Conservation (phyloP, 2,113 vertebrate genomes). For the Corythornis cristatus region DNA sequence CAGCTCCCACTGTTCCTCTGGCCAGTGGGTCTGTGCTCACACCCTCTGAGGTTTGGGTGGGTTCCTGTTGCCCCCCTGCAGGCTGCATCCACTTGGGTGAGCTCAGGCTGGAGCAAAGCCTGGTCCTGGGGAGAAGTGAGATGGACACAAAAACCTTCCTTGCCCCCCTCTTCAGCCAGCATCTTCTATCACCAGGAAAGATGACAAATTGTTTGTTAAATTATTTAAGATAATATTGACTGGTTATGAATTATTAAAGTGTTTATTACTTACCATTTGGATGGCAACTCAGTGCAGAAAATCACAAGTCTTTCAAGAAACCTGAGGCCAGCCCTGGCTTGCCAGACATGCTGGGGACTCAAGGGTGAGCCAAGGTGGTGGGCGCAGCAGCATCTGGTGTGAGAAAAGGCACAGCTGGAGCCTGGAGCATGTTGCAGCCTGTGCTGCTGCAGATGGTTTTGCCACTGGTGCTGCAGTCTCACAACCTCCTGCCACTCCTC, state of each 20-base stretch:
- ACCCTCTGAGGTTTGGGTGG: background rate
- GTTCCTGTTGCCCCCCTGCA: background rate
- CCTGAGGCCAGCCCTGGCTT: background rate
- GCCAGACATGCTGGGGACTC: background rate
- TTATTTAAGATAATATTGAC: constrained; percentile 55
- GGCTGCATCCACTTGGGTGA: background rate
- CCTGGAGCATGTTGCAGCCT: background rate
- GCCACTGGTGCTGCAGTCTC: background rate
- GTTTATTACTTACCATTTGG: constrained; percentile 63
- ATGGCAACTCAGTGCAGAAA: constrained; percentile 29
- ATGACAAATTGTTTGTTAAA: constrained; percentile 56
- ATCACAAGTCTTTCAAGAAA: constrained; percentile 44
- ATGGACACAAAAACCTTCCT: background rate
- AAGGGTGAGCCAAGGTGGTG: background rate
- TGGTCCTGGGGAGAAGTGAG: background rate
- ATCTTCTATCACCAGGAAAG: constrained; percentile 5
- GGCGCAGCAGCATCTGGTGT: background rate
- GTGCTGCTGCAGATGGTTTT: background rate
- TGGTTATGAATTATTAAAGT: constrained; percentile 57
- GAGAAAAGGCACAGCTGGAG: constrained; percentile 44
- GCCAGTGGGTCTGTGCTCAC: fast-evolving
- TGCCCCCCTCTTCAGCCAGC: background rate
- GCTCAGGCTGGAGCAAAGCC: background rate
- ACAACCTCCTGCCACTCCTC: background rate
- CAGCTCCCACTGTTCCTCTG: background rate